Evolutionary conservation across 2,113 vertebrate genomes (phyloP), one percentile per base, ranked within the genome.

Genomic region (Carassius carassius): DNA sequence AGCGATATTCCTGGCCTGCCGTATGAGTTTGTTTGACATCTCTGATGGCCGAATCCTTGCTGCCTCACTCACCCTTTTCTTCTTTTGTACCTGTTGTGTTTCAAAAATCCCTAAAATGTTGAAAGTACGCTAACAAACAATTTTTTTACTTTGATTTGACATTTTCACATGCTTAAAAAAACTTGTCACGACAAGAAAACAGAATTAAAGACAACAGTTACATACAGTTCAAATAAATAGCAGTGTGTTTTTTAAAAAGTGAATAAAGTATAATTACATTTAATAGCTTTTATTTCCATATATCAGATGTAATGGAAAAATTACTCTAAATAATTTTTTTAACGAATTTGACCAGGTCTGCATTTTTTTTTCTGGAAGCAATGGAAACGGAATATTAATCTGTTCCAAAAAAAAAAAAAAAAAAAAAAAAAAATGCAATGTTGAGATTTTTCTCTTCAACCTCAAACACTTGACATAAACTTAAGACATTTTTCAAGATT

Each of bases 61-160:
- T 62, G 58, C 19, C 19, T 62, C 58, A 23, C 21, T 23, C 10
- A 62, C 0, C 58, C 58, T 62, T 62, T 23, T 62, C 58, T 62
- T 21, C 58, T 62, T 62, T 62, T 10, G 7, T 62, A 9, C 58
- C 58, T 62, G 58, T 62, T 62, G 6, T n/a, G 19, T 29, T 65
- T 65, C 35, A 82, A 62, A 72, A 84, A 82, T n/a, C 13, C 44
- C 49, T 87, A 49, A 73, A 85, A 84, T 65, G 78, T 82, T 75
- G 78, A 79, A 85, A 85, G 76, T 14, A 84, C 58, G 17, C 76
- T 78, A 81, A 56, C 25, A 65, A 65, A 65, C 63, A 65, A 54
- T 16, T 17, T 17, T 5, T 14, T 54, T 54, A 65, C 4, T 25
- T 65, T 25, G 63, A 65, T 65, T 65, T 65, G 9, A 65, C 63